Evolutionary conservation across 2,888 invertebrate genomes (phyloP).

Genomic region (Lepidochrysops patricia): DNA sequence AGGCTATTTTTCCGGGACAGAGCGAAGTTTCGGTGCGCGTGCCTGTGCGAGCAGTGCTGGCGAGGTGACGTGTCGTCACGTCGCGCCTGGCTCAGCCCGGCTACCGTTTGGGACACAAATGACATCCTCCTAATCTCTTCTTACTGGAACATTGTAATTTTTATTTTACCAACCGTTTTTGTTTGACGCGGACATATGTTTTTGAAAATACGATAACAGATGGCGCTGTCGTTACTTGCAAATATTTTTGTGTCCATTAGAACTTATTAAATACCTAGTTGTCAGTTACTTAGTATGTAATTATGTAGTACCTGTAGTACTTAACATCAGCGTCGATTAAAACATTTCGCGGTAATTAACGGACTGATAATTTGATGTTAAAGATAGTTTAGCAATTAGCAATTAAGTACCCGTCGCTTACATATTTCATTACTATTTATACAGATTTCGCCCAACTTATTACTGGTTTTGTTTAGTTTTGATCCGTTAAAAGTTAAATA

Average conservation of each 20-base stretch:
- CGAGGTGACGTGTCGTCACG: constrained; percentile 58
- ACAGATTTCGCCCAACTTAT: no score
- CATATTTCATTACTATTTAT: no score
- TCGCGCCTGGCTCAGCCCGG: constrained; percentile 62
- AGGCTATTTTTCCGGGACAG: constrained; percentile 66
- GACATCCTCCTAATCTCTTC: constrained; percentile 48
- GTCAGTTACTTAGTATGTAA: neutral
- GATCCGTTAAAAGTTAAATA: no score
- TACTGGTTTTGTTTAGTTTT: no score
- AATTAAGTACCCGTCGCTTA: no score
- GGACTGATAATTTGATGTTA: neutral
- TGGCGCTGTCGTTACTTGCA: neutral
- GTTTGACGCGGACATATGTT: neutral
- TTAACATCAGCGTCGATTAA: neutral
- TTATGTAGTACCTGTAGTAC: no score
- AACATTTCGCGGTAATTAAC: neutral
- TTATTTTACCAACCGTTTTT: neutral
- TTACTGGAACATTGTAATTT: constrained; percentile 20
- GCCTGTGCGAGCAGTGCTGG: constrained; percentile 67
- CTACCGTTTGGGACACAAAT: constrained; percentile 74
- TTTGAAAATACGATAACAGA: neutral
- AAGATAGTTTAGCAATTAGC: neutral
- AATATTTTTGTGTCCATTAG: neutral
- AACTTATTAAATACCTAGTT: neutral
- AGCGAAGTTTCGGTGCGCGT: constrained; percentile 55